A percentile compares a stretch with the other conserved stretches of the same genome.
Evolutionary conservation across 92 coral and sea anemone species (phyloP).

Genomic region (Virgularia gustaviana): DNA sequence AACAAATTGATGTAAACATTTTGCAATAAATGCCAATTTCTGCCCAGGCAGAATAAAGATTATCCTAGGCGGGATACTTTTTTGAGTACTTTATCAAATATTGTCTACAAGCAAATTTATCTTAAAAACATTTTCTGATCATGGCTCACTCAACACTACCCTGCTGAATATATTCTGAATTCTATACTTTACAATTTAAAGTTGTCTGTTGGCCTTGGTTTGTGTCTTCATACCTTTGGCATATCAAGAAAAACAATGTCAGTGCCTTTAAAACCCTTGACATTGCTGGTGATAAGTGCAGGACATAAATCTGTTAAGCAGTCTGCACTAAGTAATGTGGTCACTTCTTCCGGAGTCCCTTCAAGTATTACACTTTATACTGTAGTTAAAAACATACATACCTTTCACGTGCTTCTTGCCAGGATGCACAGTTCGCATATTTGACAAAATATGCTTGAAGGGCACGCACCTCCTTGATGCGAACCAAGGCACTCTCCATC

Average conservation of each 20-base stretch:
- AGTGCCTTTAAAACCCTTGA: neutral
- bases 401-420: conserved; percentile 36
- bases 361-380: too few species aligned
- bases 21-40: too few species aligned
- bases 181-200: neutral
- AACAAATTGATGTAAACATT: too few species aligned
- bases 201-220: neutral
- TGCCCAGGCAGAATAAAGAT: too few species aligned
- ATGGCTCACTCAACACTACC: too few species aligned
- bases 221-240: neutral
- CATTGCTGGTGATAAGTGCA: neutral
- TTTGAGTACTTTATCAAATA: too few species aligned
- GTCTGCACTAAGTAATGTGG: neutral
- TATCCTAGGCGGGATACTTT: too few species aligned
- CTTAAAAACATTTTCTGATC: too few species aligned
- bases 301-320: conserved; percentile 1
- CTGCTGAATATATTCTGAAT: too few species aligned
- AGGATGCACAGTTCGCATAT: conserved; percentile 6
- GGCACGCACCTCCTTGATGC: conserved; percentile 38
- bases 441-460: conserved; percentile 27
- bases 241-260: neutral
- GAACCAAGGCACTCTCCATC: conserved; percentile 12
- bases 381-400: neutral
- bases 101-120: too few species aligned
- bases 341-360: neutral